Evolutionary conservation across 1,140 invertebrate genomes (phyloP).

Genomic region (Hylaeus volcanicus): DNA sequence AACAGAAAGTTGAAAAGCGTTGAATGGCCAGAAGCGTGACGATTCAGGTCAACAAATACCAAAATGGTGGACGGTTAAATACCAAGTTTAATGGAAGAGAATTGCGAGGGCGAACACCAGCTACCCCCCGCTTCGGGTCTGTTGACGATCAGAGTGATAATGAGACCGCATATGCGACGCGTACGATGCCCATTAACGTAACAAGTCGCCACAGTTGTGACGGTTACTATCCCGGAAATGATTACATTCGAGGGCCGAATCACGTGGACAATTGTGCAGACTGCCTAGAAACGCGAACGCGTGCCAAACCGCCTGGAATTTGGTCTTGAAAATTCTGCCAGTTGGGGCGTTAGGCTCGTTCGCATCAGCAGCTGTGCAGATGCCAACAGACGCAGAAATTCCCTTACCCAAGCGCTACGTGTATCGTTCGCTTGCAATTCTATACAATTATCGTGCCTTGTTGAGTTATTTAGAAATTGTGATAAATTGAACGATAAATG

Average conservation of each 20-base stretch:
- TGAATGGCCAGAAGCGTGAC: not conserved
- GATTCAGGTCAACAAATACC: not conserved
- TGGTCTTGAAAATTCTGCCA: conserved; percentile 8
- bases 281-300: conserved; percentile 2
- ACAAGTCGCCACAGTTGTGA: conserved; percentile 44
- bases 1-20: no score
- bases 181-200: conserved; percentile 31
- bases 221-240: conserved; percentile 41
- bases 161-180: conserved; percentile 37
- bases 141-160: conserved; percentile 36
- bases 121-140: not conserved
- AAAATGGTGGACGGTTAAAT: conserved; percentile 3
- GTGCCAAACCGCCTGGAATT: conserved; percentile 39
- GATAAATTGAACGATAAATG: no score
- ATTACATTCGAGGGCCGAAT: conserved; percentile 24
- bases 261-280: conserved; percentile 15
- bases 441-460: no score
- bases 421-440: no score
- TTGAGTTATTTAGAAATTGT: no score
- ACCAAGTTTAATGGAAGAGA: conserved; percentile 4
- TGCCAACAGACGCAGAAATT: not conserved
- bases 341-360: not conserved
- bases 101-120: conserved; percentile 4
- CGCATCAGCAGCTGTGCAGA: conserved; percentile 3
- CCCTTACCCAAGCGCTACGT: no score